Percentiles rank a stretch among this genome's conserved stretches.
Evolutionary conservation across 2,888 invertebrate genomes (phyloP).

Genomic region (Cabera pusaria): DNA sequence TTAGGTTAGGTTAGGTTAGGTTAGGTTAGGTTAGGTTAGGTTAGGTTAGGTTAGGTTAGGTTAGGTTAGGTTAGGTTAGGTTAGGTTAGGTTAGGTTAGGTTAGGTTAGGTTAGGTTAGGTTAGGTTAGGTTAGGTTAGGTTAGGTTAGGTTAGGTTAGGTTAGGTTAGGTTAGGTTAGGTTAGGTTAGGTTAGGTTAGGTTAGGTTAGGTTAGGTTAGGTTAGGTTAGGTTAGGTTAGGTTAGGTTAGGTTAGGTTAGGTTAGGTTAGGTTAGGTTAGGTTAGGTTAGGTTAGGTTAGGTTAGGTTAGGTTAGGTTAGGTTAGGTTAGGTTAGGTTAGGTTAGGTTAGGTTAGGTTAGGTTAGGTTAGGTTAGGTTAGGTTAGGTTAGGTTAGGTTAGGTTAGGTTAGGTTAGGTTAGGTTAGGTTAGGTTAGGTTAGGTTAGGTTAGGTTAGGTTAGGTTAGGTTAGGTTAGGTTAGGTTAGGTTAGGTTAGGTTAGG

Average conservation of each 20-base stretch:
- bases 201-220: neutral
- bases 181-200: neutral
- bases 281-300: neutral
- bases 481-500: neutral
- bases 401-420: neutral
- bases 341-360: neutral
- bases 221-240: neutral
- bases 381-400: neutral
- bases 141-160: conserved; percentile 13
- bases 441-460: neutral
- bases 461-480: neutral
- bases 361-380: neutral
- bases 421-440: neutral
- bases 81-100: conserved; percentile 23
- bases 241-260: neutral
- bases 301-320: neutral
- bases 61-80: conserved; percentile 24
- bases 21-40: conserved; percentile 18
- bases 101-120: conserved; percentile 6
- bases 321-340: neutral
- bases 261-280: neutral
- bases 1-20: conserved; percentile 16
- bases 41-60: conserved; percentile 28
- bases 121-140: neutral
- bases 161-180: conserved; percentile 1